These are phyloP conservation scores for Apteryx owenii DNA, from an alignment of 2,113 vertebrate species.

Conservation along the genomic window DNA sequence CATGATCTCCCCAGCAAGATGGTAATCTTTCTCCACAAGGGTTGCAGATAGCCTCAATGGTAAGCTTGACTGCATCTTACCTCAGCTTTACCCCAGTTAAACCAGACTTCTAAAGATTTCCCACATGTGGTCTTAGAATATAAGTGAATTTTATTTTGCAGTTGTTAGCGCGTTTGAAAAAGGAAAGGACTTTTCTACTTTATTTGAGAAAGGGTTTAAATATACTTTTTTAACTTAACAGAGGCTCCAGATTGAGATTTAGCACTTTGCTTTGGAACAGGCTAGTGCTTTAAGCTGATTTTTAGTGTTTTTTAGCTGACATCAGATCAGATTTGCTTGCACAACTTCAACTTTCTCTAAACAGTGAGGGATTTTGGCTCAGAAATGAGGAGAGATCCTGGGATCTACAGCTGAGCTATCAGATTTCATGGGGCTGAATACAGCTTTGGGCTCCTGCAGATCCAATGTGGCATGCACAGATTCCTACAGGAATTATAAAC, in stretches of 20 bases:
- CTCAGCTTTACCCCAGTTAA: background rate
- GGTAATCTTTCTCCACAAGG: background rate
- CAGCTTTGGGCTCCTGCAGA: background rate
- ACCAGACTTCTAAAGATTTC: background rate
- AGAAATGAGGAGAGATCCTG: background rate
- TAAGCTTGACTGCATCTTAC: slow-evolving; percentile 17
- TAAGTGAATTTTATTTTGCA: background rate
- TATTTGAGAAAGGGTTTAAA: background rate
- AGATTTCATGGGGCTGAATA: background rate
- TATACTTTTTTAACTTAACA: background rate
- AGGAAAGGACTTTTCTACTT: background rate
- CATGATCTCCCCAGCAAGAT: background rate
- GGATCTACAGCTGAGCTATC: background rate
- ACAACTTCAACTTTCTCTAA: background rate
- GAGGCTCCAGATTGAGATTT: background rate
- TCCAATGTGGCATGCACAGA: background rate
- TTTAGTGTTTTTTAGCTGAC: background rate
- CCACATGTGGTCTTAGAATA: background rate
- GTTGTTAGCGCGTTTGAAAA: background rate
- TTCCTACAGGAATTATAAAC: background rate
- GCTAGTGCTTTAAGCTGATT: background rate
- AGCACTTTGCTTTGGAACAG: background rate
- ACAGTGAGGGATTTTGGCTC: background rate
- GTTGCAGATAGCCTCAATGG: background rate
- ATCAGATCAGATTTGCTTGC: background rate